Percentiles rank a stretch among this genome's conserved stretches.
These are phyloP conservation scores for Netelia inedita DNA, from an alignment of 2,888 invertebrate species.

Conservation along the genomic window DNA sequence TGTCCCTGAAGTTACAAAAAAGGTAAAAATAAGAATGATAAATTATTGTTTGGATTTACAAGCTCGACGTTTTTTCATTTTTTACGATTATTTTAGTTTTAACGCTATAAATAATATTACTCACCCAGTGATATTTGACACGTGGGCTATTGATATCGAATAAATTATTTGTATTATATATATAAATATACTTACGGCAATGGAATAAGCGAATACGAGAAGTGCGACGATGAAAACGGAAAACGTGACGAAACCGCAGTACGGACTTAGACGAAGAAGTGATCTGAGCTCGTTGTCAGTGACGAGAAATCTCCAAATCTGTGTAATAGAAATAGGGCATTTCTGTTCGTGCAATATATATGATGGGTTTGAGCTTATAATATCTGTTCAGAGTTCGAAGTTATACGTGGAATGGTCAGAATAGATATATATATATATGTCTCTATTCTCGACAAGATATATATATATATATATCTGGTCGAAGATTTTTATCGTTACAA, in stretches of 20 bases:
- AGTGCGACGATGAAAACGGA: slow-evolving; percentile 71
- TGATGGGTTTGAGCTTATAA: not conserved
- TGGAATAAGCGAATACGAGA: slow-evolving; percentile 74
- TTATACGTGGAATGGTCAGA: too few relatives aligned
- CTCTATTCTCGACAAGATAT: not conserved
- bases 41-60: too few relatives aligned
- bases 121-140: too few relatives aligned
- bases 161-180: not conserved
- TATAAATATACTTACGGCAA: slow-evolving; percentile 73
- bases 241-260: slow-evolving; percentile 74
- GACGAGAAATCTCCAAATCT: slow-evolving; percentile 79
- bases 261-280: slow-evolving; percentile 74
- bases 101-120: too few relatives aligned
- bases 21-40: not conserved
- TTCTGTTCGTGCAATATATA: not conserved
- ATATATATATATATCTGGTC: not conserved
- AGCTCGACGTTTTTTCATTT: too few relatives aligned
- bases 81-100: too few relatives aligned
- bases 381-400: too few relatives aligned
- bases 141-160: not conserved
- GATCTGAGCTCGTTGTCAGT: slow-evolving; percentile 78
- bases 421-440: too few relatives aligned
- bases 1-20: not conserved
- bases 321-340: slow-evolving; percentile 37
- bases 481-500: slow-evolving; percentile 55